A percentile compares a stretch with the other conserved stretches of the same genome.
Conservation (phyloP, 2,113 vertebrate genomes). For the Oryzias melastigma region DNA sequence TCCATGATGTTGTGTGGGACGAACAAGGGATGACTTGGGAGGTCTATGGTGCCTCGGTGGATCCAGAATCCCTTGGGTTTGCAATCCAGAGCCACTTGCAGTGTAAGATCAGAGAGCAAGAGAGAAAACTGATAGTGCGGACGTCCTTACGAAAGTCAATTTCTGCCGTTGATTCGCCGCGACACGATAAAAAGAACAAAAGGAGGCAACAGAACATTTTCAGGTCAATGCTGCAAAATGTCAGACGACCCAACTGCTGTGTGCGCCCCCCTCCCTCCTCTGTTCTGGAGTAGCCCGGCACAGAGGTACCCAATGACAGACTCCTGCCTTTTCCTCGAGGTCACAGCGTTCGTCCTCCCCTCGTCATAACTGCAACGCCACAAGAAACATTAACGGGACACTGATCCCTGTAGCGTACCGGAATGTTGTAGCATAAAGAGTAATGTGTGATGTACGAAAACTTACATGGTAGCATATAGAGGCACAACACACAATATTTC, state of each 20-base stretch:
- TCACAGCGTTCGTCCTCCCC: conserved; percentile 52
- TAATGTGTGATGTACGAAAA: conserved; percentile 64
- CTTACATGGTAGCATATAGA: conserved; percentile 53
- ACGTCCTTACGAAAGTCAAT: conserved; percentile 85
- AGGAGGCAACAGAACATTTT: conserved; percentile 88
- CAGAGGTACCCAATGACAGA: conserved; percentile 33
- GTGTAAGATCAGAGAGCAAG: conserved; percentile 94
- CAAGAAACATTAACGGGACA: conserved; percentile 45
- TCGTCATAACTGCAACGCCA: conserved; percentile 40
- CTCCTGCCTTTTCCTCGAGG: conserved; percentile 42
- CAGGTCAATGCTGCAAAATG: conserved; percentile 92
- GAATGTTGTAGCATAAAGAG: conserved; percentile 66
- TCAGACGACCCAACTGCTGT: conserved; percentile 91
- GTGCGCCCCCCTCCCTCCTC: conserved; percentile 86
- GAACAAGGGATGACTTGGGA: conserved; percentile 99
- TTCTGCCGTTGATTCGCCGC: conserved; percentile 81
- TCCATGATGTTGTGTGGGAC: conserved; percentile 94
- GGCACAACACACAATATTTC: conserved; percentile 42
- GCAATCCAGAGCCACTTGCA: conserved; percentile 98
- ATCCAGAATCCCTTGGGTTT: conserved; percentile 92
- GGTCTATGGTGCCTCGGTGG: conserved; percentile 93
- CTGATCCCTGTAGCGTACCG: conserved; percentile 46
- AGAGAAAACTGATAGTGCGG: conserved; percentile 84
- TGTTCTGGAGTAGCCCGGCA: conserved; percentile 84
- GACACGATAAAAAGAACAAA: conserved; percentile 81